Evolutionary conservation across 37 sponge, comb jelly and placozoan species (phyloP).

Genomic region (Tethya wilhelma): DNA sequence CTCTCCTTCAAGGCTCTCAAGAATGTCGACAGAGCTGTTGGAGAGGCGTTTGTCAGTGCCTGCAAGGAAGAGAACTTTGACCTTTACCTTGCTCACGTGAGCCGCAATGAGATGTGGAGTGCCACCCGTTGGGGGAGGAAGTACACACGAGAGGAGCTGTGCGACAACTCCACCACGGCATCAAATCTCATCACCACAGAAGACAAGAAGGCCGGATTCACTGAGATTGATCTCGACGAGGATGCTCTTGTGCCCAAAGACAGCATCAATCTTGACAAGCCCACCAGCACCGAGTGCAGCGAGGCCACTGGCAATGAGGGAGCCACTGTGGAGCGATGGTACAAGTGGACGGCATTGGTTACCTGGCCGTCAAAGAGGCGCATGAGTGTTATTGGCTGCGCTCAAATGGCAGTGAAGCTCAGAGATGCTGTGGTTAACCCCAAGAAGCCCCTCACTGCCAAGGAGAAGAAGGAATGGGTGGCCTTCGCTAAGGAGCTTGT

Average conservation of each 20-base stretch:
- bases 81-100: constrained; percentile 22
- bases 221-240: neutral
- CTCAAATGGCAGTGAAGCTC: too few species aligned
- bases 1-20: constrained; percentile 34
- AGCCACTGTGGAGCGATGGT: constrained; percentile 22
- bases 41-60: constrained; percentile 12
- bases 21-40: constrained; percentile 45
- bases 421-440: too few species aligned
- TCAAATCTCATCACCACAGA: neutral
- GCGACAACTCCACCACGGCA: neutral
- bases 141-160: neutral
- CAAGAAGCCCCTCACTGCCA: too few species aligned
- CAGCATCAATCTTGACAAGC: neutral
- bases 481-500: neutral
- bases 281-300: neutral
- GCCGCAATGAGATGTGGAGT: neutral
- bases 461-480: neutral
- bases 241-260: neutral
- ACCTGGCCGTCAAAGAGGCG: constrained; percentile 10
- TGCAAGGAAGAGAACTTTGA: constrained; percentile 12
- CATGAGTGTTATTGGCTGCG: neutral
- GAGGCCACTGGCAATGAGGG: constrained; percentile 31
- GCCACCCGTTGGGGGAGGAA: neutral
- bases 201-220: neutral
- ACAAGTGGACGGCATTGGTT: constrained; percentile 21